Base-by-base conservation (phyloP, 1,140 invertebrate species). In the Protaetia brevitarsis region DNA sequence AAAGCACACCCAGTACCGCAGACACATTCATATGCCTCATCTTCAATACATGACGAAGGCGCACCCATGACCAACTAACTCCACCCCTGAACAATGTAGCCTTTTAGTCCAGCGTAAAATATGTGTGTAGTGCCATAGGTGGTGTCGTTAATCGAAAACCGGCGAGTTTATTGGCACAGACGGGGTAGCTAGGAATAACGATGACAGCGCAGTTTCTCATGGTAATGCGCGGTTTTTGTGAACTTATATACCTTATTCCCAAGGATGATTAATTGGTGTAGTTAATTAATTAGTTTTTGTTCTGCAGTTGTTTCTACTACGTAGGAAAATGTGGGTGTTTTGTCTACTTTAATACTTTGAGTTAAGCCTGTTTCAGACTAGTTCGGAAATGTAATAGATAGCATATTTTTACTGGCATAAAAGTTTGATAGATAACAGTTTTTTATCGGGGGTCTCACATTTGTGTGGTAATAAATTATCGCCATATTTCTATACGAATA, bases 201-300 rank as follows among this genome's bases (percentile, higher is more conserved):
- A 23, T 51, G 41, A 51, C 41, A 23, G 26, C 11, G 41, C 41
- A 23, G 41, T 51, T 51, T 51, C 26, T 51, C n/a, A n/a, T n/a
- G n/a, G n/a, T n/a, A n/a, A n/a, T n/a, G n/a, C n/a, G 6, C 41
- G 26, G 41, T 51, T 51, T 23, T 51, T 51, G 16, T 10, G 21
- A 6, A 23, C 7, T 51, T 23, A 19, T 51, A 23, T 6, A 19
- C 19, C 13, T 51, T 16, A 51, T 11, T 23, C 41, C 19, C 19
- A 23, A 19, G 11, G 13, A 51, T 51, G 16, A 23, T 23, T 51
- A 51, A 51, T 51, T 23, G 41, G 1, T 23, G 21, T 23, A 51
- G 41, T 51, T 51, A 51, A 51, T 51, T 51, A 51, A 51, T 51
- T 51, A 5, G 41, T 16, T 51, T 51, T 51, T 51, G 41, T 26